Percentiles rank a stretch among this genome's conserved stretches.
phyloP scores from a whole-genome alignment of 2,113 vertebrate species.

The Azemiops feae region DNA sequence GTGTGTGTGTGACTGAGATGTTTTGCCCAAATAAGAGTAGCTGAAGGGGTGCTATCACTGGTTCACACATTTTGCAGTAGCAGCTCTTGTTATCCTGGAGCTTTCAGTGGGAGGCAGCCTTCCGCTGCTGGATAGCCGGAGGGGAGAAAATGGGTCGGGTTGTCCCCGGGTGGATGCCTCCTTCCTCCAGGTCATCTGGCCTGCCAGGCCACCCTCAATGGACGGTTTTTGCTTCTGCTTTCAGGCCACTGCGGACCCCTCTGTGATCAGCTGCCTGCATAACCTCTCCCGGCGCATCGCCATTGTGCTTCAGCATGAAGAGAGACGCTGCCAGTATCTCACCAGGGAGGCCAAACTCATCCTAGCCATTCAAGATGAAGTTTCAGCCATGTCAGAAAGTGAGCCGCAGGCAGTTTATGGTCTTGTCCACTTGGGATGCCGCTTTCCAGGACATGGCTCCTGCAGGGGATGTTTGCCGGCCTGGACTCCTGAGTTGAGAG shows the following conservation, averaged over 20 bases:
- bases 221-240: background rate
- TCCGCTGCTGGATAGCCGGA: background rate
- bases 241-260: conserved; percentile 90
- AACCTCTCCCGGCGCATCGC: conserved; percentile 91
- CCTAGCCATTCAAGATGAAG: conserved; percentile 93
- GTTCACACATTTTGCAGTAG: background rate
- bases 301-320: conserved; percentile 94
- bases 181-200: background rate
- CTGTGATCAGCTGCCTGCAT: conserved; percentile 93
- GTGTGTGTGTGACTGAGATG: background rate
- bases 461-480: no score
- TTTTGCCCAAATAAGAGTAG: background rate
- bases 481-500: background rate
- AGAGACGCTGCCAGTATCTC: conserved; percentile 95
- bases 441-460: background rate
- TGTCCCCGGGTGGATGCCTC: background rate
- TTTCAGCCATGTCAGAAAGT: conserved; percentile 89
- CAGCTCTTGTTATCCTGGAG: background rate
- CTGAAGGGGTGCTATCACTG: background rate
- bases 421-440: background rate
- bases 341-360: conserved; percentile 96
- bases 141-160: background rate
- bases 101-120: background rate
- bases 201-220: background rate
- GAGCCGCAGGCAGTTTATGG: conserved; percentile 47